Evolutionary conservation across 2,113 vertebrate genomes (phyloP), one percentile per base, ranked within the genome.

Genomic region (Tetraodon nigroviridis): DNA sequence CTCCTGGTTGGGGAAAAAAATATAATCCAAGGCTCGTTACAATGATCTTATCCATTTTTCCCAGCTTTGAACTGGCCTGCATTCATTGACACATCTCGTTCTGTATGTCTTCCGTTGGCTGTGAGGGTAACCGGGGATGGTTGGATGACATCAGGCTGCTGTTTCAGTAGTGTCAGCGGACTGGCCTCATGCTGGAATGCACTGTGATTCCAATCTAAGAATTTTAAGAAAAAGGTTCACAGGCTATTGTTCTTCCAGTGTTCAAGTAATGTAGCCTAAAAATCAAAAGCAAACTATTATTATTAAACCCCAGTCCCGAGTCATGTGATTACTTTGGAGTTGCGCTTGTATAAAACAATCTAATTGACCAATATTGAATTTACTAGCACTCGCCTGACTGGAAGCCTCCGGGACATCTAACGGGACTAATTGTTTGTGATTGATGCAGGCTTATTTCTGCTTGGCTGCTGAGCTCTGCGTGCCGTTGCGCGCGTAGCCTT

Each of bases 341-440:
- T 57, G 8, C 12, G 32, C 32, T 37, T 10, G 32, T 12, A 12
- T 37, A 41, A n/a, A 51, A 45, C 22, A 7, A 55, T 63, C 56
- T 73, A 41, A 75, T 61, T 64, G 64, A 73, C 66, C 69, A 61
- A 69, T 75, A 68, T 41, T 64, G 58, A 62, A 56, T 71, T 69
- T 50, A 67, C 68, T 57, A 67, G 70, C 58, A 42, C 18, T 61
- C 65, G 61, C 61, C 68, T 67, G 62, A 13, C 65, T 56, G 51
- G 64, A 63, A 63, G 64, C 58, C 60, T 71, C 67, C 22, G 55
- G 61, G 29, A 51, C 67, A 32, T 69, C 65, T 68, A 54, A 62
- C 52, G 54, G 64, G 71, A 75, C 77, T 84, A 79, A 82, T 78
- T 80, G 77, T 48, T 32, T 80, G 81, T 79, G 73, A 86, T 86